Base-by-base conservation (phyloP, 2,888 invertebrate species). In the Rhamnusium bicolor region DNA sequence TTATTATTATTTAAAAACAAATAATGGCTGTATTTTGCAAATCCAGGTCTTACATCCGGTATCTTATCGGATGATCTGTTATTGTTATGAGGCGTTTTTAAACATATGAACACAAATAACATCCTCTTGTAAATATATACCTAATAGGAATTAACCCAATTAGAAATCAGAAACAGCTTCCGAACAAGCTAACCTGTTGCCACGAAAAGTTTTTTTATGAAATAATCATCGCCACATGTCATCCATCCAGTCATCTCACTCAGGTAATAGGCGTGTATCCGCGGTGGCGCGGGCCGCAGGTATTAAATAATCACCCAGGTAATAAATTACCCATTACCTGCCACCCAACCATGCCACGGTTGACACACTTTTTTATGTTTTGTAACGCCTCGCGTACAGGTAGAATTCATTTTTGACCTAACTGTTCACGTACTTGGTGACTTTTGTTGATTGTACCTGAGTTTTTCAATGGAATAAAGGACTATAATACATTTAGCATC, bases 231-330 rank as follows among this genome's bases (percentile, higher is more conserved):
- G n/a, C n/a, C 40, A 40, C 40, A 40, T 53, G 76, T 75, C 58
- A 71, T 71, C 70, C 72, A n/a, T n/a, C n/a, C 62, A 73, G 69
- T 69, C 70, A 73, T 74, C 73, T 73, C 76, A 75, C 78, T 16
- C 81, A 80, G 82, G 79, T 82, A 82, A 82, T 81, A 83, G 81
- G 80, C 80, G 81, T 80, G 81, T 77, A 78, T 79, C 75, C 78
- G 78, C 78, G 74, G 73, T 71, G 58, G 68, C 56, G 61, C 67
- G 62, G 24, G 77, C 76, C 73, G 74, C 19, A 79, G 80, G 77
- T 75, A 74, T 80, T 77, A 80, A 76, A 74, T 77, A 73, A 78
- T 76, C 71, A 78, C 47, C 72, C 77, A 76, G 78, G 81, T 80
- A 81, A 82, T 82, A 81, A 81, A 81, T 82, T 79, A 82, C 73